Evolutionary conservation across 1,140 invertebrate species (phyloP).

Genomic region (Rhagoletis pomonella): DNA sequence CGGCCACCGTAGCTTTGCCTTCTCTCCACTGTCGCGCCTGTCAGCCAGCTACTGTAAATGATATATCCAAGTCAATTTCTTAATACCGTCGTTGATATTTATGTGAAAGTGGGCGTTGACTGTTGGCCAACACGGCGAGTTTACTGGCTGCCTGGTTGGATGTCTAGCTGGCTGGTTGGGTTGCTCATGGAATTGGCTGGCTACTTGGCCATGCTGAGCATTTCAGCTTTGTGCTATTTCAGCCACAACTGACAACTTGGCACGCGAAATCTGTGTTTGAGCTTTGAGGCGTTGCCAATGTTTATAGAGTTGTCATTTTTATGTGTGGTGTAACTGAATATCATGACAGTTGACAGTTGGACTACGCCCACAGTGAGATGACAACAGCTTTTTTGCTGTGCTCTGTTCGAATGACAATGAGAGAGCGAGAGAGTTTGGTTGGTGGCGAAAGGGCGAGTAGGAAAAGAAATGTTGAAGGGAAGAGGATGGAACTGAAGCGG

Average conservation of each 20-base stretch:
- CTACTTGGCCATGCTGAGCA: background rate
- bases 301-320: constrained; percentile 44
- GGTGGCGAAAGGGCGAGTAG: background rate
- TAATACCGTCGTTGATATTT: constrained; percentile 36
- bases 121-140: constrained; percentile 17
- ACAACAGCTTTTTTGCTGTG: background rate
- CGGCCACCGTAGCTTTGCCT: background rate
- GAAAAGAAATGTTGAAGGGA: background rate
- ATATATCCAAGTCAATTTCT: constrained; percentile 35
- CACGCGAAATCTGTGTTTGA: constrained; percentile 47
- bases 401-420: too few species aligned
- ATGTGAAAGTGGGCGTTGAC: constrained; percentile 40
- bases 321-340: constrained; percentile 33
- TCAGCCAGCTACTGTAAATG: constrained; percentile 11
- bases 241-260: constrained; percentile 9
- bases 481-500: background rate
- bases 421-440: background rate
- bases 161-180: background rate
- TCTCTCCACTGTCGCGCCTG: background rate
- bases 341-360: constrained; percentile 54
- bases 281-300: constrained; percentile 54
- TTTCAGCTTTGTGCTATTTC: background rate
- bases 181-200: background rate
- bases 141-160: background rate
- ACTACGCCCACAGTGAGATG: background rate